Evolutionary conservation across 2,888 invertebrate species (phyloP), one percentile per base, ranked within the genome.

Genomic region (Mimas tiliae): DNA sequence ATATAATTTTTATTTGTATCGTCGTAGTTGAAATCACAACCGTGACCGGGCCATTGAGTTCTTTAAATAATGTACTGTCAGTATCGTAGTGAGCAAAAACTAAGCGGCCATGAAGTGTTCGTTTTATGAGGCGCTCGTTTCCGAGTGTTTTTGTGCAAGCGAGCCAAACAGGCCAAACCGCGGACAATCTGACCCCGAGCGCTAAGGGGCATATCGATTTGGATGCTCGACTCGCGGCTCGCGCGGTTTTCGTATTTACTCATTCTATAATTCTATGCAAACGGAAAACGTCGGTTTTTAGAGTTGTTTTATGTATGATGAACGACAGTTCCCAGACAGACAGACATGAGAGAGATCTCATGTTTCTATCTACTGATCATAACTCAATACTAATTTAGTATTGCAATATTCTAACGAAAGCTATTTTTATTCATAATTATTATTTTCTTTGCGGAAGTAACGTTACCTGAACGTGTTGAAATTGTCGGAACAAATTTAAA

Each of bases 121-220:
- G 76, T 80, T 83, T 81, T 58, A 70, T 83, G 85, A 83, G 69
- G 75, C 72, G 67, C 70, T 75, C 70, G 76, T 80, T 83, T 81
- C 83, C 83, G 80, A 83, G 74, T 72, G 79, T 84, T 83, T 84
- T 84, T 82, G 63, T 72, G 67, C 69, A 55, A 53, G 67, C 64
- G 62, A 53, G 69, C 69, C 70, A 68, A 68, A 66, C 67, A 52
- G 65, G 72, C 67, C 69, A 72, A 71, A 70, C 65, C 63, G 63
- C 67, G 50, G 65, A 42, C 47, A 64, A 64, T 58, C 33, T 38
- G 64, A 64, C 64, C 63, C 58, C 68, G 66, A 64, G 69, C 67
- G 68, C 45, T 66, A 67, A 72, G 72, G 72, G 75, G 72, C 73
- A 75, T 75, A 81, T 80, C 76, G 83, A 81, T 81, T 81, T 78